Base-by-base conservation (phyloP, 2,797 vertebrate genomes). In the Hybognathus amarus region DNA sequence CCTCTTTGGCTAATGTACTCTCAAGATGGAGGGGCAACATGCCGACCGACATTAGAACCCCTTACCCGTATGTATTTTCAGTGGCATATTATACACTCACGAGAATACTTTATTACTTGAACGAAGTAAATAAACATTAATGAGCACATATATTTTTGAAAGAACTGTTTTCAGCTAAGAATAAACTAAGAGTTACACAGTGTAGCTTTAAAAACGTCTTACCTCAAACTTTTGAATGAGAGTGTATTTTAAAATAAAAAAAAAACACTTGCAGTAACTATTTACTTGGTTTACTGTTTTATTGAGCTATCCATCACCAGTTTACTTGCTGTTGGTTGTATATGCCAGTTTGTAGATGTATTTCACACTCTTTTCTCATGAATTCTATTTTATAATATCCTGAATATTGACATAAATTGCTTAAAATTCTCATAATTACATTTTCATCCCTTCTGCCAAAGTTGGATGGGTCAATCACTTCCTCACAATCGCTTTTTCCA, bases 401-500 rank as follows among this genome's bases (percentile, higher is more conserved):
- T 77, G n/a, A 76, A 76, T 59, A 59, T 40, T 77, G 15, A 40
- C 54, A 42, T 0, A 18, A 9, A 76, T 42, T 61, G 17, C 4
- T 30, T 36, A 42, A 2, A 30, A 77, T 45, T 20, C 8, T 40
- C 40, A 24, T 17, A 45, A 69, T 2, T 38, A 22, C 12, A 1
- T 76, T 50, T 68, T 6, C 5, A 40, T 56, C 69, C n/a, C 45
- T 54, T 84, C 54, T 70, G 36, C 33, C 45, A 64, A 82, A 69
- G 71, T 59, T 40, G 2, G 61, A 45, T 36, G 5, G 22, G 40
- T 69, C 36, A 73, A 15, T 73, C 36, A 27, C 38, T 30, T 63
- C 15, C 17, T 56, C 61, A 74, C 18, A 50, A 59, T 77, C n/a
- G 22, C 36, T 40, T 64, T 81, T 13, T 83, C 45, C 64, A 79